Base-by-base conservation (phyloP, 2,797 vertebrate species). In the Nyctibius grandis region DNA sequence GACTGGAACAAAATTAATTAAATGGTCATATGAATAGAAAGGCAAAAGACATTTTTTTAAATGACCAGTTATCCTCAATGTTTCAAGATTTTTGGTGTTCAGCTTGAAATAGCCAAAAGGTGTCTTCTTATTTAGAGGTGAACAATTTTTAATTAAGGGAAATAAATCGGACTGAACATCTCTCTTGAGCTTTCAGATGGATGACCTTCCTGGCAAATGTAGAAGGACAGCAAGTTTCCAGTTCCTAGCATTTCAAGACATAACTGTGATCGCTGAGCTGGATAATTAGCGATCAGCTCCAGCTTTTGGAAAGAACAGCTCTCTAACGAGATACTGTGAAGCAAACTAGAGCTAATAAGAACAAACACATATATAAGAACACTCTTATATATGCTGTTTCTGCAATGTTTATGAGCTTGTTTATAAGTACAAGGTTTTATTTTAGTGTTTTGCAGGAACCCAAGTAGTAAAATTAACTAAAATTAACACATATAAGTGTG, bases 141-240 rank as follows among this genome's bases (percentile, higher is more conserved):
- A 96, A 59, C 9, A 44, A 19, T 45, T 95, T 94, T 91, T 94
- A 95, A 94, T 95, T 95, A 96, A 91, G 56, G 70, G 69, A 85
- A 77, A 81, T 65, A 86, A 76, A 85, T 82, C 70, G 69, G 47
- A 44, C 36, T 85, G 48, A 87, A 77, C 10, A 47, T 31, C 42
- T 45, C 63, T 67, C 93, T 70, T 26, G 74, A 87, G 85, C 74
- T 95, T 75, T 76, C 60, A 80, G 36, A 67, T 14, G 50, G 50
- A 44, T 74, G 88, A 94, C 88, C 96, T 96, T 95, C 63, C 85
- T 89, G 94, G 70, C 60, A 94, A 82, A 76, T 45, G 56, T 11
- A 59, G 69, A 88, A 95, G 83, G 85, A 74, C 90, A 88, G 26
- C 21, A 70, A 79, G 36, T 86, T 95, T 93, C 80, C 80, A 60